phyloP scores from a whole-genome alignment of 2,797 vertebrate species.

The Malurus splendens region DNA sequence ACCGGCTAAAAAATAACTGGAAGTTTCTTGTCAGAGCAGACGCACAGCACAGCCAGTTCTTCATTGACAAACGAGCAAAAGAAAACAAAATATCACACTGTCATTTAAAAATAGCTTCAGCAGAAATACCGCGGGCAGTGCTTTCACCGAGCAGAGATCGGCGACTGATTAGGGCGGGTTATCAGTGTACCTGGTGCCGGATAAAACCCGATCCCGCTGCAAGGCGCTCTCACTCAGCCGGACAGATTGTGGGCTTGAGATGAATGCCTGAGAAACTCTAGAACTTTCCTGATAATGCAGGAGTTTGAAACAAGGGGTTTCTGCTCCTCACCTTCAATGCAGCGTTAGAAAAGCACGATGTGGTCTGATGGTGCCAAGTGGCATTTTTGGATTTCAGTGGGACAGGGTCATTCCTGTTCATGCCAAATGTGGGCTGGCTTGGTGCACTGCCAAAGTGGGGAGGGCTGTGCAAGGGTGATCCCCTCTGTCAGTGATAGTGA shows the following conservation, averaged over 20 bases:
- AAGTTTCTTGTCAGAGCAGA: slow-evolving; percentile 29
- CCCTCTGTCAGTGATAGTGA: neutral
- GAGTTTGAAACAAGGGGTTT: neutral
- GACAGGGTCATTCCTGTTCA: neutral
- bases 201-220: neutral
- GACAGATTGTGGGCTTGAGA: neutral
- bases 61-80: neutral
- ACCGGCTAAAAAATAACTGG: neutral
- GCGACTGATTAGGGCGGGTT: neutral
- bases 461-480: neutral
- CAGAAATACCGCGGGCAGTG: neutral
- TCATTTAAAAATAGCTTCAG: slow-evolving; percentile 39
- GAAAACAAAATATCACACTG: slow-evolving; percentile 29
- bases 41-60: neutral
- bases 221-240: accelerated
- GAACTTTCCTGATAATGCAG: neutral
- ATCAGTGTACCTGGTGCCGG: neutral
- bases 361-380: neutral
- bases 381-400: neutral
- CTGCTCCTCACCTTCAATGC: neutral
- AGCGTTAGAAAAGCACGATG: neutral
- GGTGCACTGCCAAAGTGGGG: neutral
- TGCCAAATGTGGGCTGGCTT: neutral
- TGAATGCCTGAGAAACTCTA: slow-evolving; percentile 13
- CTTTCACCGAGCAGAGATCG: neutral